phyloP scores from a whole-genome alignment of 1,140 invertebrate species.

The Caenorhabditis brenneri region DNA sequence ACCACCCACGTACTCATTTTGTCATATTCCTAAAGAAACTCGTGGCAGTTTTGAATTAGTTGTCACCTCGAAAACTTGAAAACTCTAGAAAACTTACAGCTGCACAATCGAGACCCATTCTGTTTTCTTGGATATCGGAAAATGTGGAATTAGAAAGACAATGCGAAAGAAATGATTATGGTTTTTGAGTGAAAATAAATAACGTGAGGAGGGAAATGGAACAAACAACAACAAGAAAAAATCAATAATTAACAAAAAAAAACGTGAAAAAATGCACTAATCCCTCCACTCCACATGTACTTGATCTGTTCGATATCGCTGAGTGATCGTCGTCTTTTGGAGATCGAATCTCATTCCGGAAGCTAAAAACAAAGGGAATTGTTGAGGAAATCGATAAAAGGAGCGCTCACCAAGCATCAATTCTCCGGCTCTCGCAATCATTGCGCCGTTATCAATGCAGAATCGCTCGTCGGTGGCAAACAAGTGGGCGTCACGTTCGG shows the following conservation, averaged over 20 bases:
- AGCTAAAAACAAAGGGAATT: constrained; percentile 68
- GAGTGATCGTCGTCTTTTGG: constrained; percentile 85
- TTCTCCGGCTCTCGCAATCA: constrained; percentile 96
- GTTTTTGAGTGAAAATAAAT: neutral
- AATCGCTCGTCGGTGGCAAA: constrained; percentile 79
- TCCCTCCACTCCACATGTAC: constrained; percentile 84
- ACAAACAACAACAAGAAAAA: neutral
- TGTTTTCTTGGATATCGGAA: neutral
- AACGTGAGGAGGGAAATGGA: neutral
- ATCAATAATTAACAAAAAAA: neutral
- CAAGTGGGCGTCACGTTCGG: constrained; percentile 83
- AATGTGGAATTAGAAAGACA: neutral
- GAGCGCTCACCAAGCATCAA: constrained; percentile 78
- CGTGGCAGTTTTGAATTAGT: too few species aligned
- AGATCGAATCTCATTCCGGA: constrained; percentile 80
- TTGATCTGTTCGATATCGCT: constrained; percentile 92
- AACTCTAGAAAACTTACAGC: neutral
- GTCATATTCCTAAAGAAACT: neutral
- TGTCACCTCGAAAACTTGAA: too few species aligned
- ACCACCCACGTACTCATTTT: constrained; percentile 3
- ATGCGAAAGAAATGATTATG: neutral
- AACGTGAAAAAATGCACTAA: neutral
- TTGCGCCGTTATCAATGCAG: constrained; percentile 98
- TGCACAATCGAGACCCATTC: neutral
- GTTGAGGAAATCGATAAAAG: neutral